phyloP scores from a whole-genome alignment of 2,113 vertebrate genomes.

The Erinaceus europaeus region DNA sequence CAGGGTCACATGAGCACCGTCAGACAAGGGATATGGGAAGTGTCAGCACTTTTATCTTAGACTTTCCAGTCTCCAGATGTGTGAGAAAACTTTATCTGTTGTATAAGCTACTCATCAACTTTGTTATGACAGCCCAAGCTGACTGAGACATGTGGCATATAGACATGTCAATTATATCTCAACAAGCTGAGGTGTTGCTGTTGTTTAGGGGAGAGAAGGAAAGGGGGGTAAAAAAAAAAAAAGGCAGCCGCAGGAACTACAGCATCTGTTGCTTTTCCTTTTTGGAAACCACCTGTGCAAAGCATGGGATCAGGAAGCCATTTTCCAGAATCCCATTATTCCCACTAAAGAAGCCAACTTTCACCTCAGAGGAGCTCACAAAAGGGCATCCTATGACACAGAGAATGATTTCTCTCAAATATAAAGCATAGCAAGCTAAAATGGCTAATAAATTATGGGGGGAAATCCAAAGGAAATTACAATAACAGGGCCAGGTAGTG shows the following conservation, averaged over 20 bases:
- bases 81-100: not conserved
- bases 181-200: no score
- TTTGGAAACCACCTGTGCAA: not conserved
- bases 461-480: not conserved
- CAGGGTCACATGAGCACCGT: not conserved
- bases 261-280: not conserved
- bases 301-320: not conserved
- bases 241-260: not conserved
- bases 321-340: not conserved
- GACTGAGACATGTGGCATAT: not conserved
- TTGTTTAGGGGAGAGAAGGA: no score
- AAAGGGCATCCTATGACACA: not conserved
- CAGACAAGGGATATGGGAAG: no score
- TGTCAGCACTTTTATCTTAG: no score
- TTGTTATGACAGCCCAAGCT: not conserved
- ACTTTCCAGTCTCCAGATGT: not conserved
- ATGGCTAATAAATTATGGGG: not conserved
- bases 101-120: not conserved
- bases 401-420: not conserved
- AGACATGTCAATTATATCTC: not conserved
- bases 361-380: not conserved
- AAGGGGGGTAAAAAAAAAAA: no score
- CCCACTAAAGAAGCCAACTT: not conserved
- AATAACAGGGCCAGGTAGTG: no score
- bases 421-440: not conserved